A percentile compares a stretch with the other conserved stretches of the same genome.
Evolutionary conservation across 2,888 invertebrate species (phyloP).

Genomic region (Pristionchus fissidentatus): DNA sequence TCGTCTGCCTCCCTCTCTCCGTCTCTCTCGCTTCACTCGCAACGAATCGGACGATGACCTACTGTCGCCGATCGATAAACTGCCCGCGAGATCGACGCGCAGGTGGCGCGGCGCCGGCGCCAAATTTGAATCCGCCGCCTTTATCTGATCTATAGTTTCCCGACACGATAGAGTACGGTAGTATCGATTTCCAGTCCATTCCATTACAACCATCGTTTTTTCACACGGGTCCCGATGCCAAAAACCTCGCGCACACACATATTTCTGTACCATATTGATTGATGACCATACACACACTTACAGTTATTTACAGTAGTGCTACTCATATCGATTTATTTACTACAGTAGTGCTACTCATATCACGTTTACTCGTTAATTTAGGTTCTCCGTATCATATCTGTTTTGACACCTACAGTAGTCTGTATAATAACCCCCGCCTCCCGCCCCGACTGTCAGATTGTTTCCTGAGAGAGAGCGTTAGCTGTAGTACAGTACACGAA

Average conservation of each 20-base stretch:
- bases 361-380: background rate
- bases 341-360: slow-evolving; percentile 14
- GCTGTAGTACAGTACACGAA: too few relatives aligned
- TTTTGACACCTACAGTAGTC: background rate
- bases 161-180: slow-evolving; percentile 8
- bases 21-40: slow-evolving; percentile 13
- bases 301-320: background rate
- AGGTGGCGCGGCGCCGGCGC: background rate
- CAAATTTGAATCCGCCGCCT: slow-evolving; percentile 32
- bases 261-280: slow-evolving; percentile 31
- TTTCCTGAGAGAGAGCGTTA: too few relatives aligned
- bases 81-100: background rate
- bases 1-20: slow-evolving; percentile 31
- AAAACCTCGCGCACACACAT: background rate
- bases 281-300: slow-evolving; percentile 1
- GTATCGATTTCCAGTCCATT: slow-evolving; percentile 2
- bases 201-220: slow-evolving; percentile 7
- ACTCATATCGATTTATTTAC: background rate
- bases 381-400: background rate
- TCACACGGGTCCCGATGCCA: slow-evolving; percentile 1
- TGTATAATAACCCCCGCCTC: slow-evolving; percentile 13
- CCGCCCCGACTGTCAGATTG: background rate
- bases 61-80: slow-evolving; percentile 21
- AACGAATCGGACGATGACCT: slow-evolving; percentile 15
- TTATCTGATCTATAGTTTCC: background rate